phyloP scores from a whole-genome alignment of 2,113 vertebrate species.

The Pelvicachromis taeniatus region DNA sequence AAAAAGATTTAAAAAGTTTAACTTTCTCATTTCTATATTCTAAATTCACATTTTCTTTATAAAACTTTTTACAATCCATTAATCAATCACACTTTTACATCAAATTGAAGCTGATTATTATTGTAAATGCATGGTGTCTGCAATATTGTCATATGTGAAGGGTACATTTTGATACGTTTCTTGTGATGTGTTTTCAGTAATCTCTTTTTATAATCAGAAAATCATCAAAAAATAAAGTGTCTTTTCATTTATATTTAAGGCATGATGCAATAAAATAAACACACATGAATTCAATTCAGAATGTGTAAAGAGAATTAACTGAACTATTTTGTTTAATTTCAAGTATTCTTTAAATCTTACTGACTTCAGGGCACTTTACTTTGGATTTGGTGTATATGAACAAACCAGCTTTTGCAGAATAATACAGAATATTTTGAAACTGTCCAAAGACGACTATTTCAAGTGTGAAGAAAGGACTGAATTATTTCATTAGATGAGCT shows the following conservation, averaged over 20 bases:
- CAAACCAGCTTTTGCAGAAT: not conserved
- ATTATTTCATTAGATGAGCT: not conserved
- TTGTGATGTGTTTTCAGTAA: not conserved
- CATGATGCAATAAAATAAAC: too few species aligned
- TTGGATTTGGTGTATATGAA: not conserved
- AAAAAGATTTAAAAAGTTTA: not conserved
- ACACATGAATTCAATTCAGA: too few species aligned
- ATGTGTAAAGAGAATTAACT: not conserved
- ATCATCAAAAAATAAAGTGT: not conserved
- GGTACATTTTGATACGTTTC: not conserved
- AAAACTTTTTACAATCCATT: not conserved
- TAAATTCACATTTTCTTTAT: not conserved
- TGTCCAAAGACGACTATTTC: not conserved
- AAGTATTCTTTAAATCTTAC: not conserved
- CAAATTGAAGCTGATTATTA: not conserved
- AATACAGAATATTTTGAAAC: not conserved
- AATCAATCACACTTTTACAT: not conserved
- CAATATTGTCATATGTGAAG: not conserved
- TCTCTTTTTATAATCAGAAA: not conserved
- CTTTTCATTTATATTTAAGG: too few species aligned
- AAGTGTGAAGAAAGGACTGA: not conserved
- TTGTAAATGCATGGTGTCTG: not conserved
- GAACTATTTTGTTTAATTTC: not conserved
- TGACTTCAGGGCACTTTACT: not conserved
- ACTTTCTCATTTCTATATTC: not conserved